A percentile compares a stretch with the other conserved stretches of the same genome.
phyloP scores from a whole-genome alignment of 35 echinoderm and acorn worm genomes.

The Heliocidaris erythrogramma region DNA sequence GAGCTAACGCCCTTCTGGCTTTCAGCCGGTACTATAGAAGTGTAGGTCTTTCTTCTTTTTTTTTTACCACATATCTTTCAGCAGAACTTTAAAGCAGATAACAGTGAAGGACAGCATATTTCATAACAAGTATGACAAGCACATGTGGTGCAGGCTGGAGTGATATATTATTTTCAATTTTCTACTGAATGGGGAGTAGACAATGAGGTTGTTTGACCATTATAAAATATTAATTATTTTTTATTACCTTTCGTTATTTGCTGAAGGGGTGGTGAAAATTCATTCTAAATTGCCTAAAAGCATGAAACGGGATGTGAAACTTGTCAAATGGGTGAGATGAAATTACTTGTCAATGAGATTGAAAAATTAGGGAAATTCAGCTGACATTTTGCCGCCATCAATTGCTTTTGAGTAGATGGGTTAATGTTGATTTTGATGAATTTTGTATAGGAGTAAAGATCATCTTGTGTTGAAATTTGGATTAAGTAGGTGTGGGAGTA shows the following conservation, averaged over 20 bases:
- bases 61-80: not conserved
- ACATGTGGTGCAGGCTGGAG: too few species aligned
- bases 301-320: not conserved
- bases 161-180: too few species aligned
- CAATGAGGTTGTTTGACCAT: not conserved
- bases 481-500: not conserved
- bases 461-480: not conserved
- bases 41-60: not conserved
- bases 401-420: not conserved
- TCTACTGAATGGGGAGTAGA: too few species aligned
- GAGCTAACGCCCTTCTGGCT: too few species aligned
- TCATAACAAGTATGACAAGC: too few species aligned
- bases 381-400: not conserved
- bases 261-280: not conserved
- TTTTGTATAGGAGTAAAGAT: not conserved
- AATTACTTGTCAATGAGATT: not conserved
- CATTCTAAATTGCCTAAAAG: not conserved
- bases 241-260: not conserved
- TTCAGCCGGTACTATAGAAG: not conserved
- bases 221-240: not conserved
- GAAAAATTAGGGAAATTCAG: not conserved
- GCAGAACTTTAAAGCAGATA: not conserved
- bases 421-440: not conserved
- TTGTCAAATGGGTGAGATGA: not conserved
- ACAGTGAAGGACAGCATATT: too few species aligned